A percentile compares a stretch with the other conserved stretches of the same genome.
Evolutionary conservation across 1,140 invertebrate species (phyloP).

Genomic region (Brachionus paranguensis): DNA sequence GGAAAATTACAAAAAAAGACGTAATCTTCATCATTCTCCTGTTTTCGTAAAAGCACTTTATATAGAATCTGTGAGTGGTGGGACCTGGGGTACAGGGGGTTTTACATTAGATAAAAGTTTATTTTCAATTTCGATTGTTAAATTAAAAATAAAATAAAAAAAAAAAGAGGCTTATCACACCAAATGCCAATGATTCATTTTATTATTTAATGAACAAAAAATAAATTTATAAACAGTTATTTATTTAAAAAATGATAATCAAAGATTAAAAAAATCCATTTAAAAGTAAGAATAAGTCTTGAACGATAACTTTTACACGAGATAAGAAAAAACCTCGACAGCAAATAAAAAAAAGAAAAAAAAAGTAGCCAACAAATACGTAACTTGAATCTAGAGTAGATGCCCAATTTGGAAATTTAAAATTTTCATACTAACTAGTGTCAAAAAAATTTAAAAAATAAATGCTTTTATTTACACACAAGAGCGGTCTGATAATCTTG

Average conservation of each 20-base stretch:
- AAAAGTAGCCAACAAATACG: not conserved
- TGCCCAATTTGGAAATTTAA: not conserved
- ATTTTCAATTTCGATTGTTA: too few relatives aligned
- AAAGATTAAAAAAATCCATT: not conserved
- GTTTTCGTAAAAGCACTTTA: too few relatives aligned
- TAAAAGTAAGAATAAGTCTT: not conserved
- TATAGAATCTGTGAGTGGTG: too few relatives aligned
- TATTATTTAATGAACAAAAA: not conserved
- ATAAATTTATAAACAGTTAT: not conserved
- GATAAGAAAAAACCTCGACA: not conserved
- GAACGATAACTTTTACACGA: not conserved
- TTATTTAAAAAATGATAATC: not conserved
- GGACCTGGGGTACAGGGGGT: too few relatives aligned
- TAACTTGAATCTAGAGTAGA: not conserved
- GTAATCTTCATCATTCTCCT: too few relatives aligned
- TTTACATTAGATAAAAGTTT: too few relatives aligned
- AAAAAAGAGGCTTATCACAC: not conserved
- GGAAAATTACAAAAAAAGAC: too few relatives aligned
- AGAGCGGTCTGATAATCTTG: not conserved
- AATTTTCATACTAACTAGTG: not conserved
- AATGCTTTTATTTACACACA: not conserved
- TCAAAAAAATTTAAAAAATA: not conserved
- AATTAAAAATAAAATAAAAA: not conserved
- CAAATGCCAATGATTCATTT: not conserved
- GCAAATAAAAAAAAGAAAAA: not conserved